These are phyloP conservation scores for Cepaea nemoralis DNA, from an alignment of 1,140 invertebrate species.

Conservation along the genomic window DNA sequence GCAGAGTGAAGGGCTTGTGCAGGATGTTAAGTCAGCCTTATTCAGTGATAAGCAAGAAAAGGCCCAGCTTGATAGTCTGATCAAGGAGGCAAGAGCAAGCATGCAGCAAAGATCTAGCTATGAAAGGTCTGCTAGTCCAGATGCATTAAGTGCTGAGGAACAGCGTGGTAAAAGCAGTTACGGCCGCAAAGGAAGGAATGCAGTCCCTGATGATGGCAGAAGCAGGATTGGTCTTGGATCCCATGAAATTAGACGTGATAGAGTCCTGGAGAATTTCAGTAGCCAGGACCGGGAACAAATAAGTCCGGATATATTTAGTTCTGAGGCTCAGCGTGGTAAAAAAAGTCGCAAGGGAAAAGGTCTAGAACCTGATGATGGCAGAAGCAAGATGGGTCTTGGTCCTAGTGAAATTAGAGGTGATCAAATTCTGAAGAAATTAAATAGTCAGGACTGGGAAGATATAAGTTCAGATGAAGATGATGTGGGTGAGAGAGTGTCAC, in stretches of 20 bases:
- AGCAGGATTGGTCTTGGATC: not conserved
- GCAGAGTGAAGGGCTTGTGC: slow-evolving; percentile 47
- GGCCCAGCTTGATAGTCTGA: slow-evolving; percentile 1
- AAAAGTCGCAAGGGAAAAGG: not conserved
- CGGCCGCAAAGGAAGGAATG: not conserved
- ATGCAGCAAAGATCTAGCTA: slow-evolving; percentile 4
- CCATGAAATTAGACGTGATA: not conserved
- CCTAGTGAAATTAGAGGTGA: not conserved
- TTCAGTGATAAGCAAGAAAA: not conserved
- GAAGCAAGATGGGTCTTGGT: not conserved
- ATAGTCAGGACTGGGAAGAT: not conserved
- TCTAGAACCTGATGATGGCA: not conserved
- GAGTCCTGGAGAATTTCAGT: not conserved
- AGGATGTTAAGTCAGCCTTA: slow-evolving; percentile 20
- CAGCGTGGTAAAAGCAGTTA: too few species aligned
- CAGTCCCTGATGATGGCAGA: not conserved
- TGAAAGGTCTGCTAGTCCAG: not conserved
- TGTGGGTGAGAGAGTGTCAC: not conserved
- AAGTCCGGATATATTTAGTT: not conserved
- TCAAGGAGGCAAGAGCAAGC: slow-evolving; percentile 23
- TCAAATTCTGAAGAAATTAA: not conserved
- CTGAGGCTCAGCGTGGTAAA: too few species aligned
- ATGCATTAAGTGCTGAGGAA: not conserved
- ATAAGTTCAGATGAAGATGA: slow-evolving; percentile 20
- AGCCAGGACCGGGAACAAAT: not conserved